Evolutionary conservation across 1,140 invertebrate species (phyloP).

Genomic region (Drosophila bocqueti): DNA sequence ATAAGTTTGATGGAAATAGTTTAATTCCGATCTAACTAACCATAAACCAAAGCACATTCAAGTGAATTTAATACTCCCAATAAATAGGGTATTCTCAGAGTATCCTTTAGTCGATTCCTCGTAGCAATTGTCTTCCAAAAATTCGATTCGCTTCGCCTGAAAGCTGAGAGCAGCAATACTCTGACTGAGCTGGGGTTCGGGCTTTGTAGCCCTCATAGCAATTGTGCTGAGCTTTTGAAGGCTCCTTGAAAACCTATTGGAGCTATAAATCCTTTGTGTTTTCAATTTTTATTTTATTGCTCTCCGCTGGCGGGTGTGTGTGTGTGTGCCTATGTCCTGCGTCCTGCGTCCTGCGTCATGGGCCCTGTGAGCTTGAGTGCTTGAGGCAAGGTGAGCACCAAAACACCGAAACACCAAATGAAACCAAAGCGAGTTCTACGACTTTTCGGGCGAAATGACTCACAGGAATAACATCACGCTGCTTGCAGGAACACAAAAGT

Average conservation of each 20-base stretch:
- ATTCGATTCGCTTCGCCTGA: slow-evolving; percentile 40
- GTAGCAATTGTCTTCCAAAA: background rate
- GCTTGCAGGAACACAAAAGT: slow-evolving; percentile 60
- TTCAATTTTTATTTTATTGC: slow-evolving; percentile 84
- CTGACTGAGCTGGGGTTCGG: background rate
- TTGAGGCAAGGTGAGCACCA: slow-evolving; percentile 51
- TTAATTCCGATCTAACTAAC: background rate
- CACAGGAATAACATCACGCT: slow-evolving; percentile 19
- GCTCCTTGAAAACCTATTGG: slow-evolving; percentile 84
- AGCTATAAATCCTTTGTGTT: slow-evolving; percentile 84
- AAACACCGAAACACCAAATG: slow-evolving; percentile 29
- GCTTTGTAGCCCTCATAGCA: slow-evolving; percentile 27
- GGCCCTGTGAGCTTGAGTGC: slow-evolving; percentile 26
- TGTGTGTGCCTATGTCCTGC: slow-evolving; percentile 19
- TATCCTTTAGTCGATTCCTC: slow-evolving; percentile 4
- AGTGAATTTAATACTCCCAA: background rate
- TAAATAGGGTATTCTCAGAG: background rate
- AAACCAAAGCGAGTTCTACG: slow-evolving; percentile 22
- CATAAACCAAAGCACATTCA: background rate
- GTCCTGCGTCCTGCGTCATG: slow-evolving; percentile 16
- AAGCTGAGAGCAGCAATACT: slow-evolving; percentile 30
- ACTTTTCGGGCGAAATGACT: slow-evolving; percentile 42
- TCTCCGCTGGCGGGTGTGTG: slow-evolving; percentile 63
- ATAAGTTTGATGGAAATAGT: background rate
- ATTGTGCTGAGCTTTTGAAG: slow-evolving; percentile 74